Conservation (phyloP, 1,140 invertebrate species). For the Panagrolaimus sp. region DNA sequence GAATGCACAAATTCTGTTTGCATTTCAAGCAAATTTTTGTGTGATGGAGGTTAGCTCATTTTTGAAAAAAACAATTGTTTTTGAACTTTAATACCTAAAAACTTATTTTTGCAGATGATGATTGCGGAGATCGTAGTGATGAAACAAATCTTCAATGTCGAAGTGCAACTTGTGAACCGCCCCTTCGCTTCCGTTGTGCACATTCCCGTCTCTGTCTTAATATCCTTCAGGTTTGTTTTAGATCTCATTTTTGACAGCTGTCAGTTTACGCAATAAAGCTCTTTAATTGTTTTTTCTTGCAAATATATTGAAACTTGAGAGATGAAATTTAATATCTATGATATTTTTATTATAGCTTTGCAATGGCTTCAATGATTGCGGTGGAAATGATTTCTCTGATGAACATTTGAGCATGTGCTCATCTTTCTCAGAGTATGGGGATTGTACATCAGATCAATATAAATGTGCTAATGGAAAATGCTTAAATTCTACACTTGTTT, state of each 20-base stretch:
- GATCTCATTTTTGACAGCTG: neutral
- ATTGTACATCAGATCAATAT: slow-evolving; percentile 62
- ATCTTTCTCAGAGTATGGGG: slow-evolving; percentile 56
- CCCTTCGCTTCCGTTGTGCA: slow-evolving; percentile 54
- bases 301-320: neutral
- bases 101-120: slow-evolving; percentile 34
- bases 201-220: slow-evolving; percentile 53
- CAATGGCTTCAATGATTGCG: slow-evolving; percentile 54
- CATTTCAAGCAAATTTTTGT: slow-evolving; percentile 53
- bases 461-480: slow-evolving; percentile 72
- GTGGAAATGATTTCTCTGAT: slow-evolving; percentile 49
- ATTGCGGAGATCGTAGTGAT: slow-evolving; percentile 54
- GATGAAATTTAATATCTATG: neutral
- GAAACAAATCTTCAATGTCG: slow-evolving; percentile 53
- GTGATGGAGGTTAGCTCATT: slow-evolving; percentile 28
- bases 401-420: slow-evolving; percentile 55
- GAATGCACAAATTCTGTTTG: slow-evolving; percentile 54
- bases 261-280: neutral
- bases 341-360: slow-evolving; percentile 36
- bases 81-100: neutral
- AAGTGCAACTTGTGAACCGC: slow-evolving; percentile 50
- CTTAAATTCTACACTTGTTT: slow-evolving; percentile 85
- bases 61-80: too few species aligned
- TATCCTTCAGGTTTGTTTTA: slow-evolving; percentile 34
- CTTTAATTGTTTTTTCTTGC: too few species aligned